Evolutionary conservation across 2,888 invertebrate genomes (phyloP), one percentile per base, ranked within the genome.

Genomic region (Hedya salicella): DNA sequence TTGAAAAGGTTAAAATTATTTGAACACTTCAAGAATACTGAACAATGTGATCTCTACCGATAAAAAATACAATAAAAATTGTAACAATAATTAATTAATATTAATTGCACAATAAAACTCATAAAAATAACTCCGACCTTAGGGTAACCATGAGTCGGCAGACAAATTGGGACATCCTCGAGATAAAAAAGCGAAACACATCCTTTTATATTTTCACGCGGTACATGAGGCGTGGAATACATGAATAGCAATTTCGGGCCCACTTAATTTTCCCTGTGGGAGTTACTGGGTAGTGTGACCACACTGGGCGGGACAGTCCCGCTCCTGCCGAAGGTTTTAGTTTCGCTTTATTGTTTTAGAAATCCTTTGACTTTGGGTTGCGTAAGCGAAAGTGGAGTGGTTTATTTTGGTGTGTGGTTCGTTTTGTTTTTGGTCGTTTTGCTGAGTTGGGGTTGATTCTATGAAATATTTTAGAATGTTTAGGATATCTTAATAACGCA

Each of bases 231-330:
- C 70, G 61, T 63, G 65, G 75, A 74, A 73, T 74, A 71, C 71
- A 75, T 76, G 76, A 76, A 76, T 76, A 76, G 70, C 74, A 74
- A 76, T 74, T 73, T 69, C 60, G 68, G 68, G 69, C 68, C 69
- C 70, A 71, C 72, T 75, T 76, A 75, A 76, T 75, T 75, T 71
- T 54, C 66, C 71, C 73, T 36, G 69, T 63, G 70, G 73, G 74
- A 72, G 73, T 68, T 67, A 46, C 68, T 54, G 50, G 50, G 61
- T 69, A 53, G 66, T 54, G 59, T 59, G 64, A 57, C 68, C 68
- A 68, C 61, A 62, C 56, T 46, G 57, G 68, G 67, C 49, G 69
- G 69, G 69, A 53, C 68, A 50, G 49, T 69, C 62, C 61, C 68
- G 60, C 25, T 48, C 30, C 42, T 61, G 54, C 59, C 69, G 69